These are phyloP conservation scores for Crematogaster levior DNA, from an alignment of 2,888 invertebrate species.

Conservation along the genomic window DNA sequence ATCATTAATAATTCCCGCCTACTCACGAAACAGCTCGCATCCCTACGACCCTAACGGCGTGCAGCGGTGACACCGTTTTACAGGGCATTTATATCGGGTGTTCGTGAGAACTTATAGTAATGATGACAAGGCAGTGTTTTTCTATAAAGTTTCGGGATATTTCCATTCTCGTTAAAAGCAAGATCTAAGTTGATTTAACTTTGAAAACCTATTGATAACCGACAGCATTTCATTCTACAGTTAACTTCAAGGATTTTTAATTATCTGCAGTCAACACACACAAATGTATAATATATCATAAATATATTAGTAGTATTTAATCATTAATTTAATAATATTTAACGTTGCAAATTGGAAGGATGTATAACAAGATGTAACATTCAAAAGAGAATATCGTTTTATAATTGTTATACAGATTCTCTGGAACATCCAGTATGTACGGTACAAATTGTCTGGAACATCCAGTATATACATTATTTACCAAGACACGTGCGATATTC, in stretches of 20 bases:
- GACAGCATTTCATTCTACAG: neutral
- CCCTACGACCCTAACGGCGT: constrained; percentile 46
- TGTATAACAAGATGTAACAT: neutral
- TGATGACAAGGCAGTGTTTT: neutral
- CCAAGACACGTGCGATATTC: neutral
- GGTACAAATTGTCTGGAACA: neutral
- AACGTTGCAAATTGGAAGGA: neutral
- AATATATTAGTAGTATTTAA: too few relatives aligned
- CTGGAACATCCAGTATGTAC: constrained; percentile 10
- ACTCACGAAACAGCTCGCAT: constrained; percentile 58
- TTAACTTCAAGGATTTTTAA: neutral
- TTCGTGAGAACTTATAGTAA: neutral
- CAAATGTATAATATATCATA: too few relatives aligned
- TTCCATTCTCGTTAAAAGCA: neutral
- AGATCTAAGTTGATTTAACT: neutral
- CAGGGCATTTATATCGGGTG: constrained; percentile 33
- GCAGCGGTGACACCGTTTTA: constrained; percentile 46
- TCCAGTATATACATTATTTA: constrained; percentile 20
- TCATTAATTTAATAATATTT: neutral
- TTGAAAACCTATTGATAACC: neutral
- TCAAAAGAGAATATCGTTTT: neutral
- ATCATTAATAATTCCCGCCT: constrained; percentile 77
- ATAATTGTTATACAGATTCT: neutral
- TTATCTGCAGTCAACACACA: too few relatives aligned
- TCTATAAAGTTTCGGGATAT: neutral